These are phyloP conservation scores for Solenopsis fugax DNA, from an alignment of 1,140 invertebrate genomes.

Conservation along the genomic window DNA sequence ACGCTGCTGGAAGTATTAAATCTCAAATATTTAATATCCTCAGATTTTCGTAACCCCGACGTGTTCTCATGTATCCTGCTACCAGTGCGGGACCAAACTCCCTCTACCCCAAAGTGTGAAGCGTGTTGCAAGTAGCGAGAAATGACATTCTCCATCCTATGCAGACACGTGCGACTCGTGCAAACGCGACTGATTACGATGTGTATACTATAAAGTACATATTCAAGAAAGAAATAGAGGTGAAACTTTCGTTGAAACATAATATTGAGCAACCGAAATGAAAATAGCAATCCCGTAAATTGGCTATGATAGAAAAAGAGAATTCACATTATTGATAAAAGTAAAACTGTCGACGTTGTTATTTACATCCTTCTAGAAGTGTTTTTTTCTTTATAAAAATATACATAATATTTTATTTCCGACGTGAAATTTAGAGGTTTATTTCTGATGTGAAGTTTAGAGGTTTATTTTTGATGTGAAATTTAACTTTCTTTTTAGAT, in stretches of 20 bases:
- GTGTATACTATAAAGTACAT: constrained; percentile 30
- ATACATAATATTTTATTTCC: background rate
- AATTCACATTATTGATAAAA: background rate
- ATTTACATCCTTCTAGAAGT: background rate
- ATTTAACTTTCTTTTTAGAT: background rate
- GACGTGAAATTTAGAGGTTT: background rate
- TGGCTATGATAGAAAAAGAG: background rate
- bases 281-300: background rate
- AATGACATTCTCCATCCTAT: constrained; percentile 7
- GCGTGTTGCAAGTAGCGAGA: constrained; percentile 44
- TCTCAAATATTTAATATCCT: constrained; percentile 80
- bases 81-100: background rate
- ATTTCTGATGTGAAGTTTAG: background rate
- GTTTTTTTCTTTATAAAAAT: background rate
- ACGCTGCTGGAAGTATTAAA: constrained; percentile 72
- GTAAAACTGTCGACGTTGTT: background rate
- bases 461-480: too few relatives aligned
- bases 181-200: constrained; percentile 29
- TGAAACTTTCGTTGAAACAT: background rate
- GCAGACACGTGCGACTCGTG: constrained; percentile 12
- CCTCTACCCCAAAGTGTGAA: background rate
- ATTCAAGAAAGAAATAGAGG: background rate
- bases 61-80: constrained; percentile 1
- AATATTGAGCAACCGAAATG: background rate
- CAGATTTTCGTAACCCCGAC: constrained; percentile 66